These are phyloP conservation scores for Drosophila picticornis DNA, from an alignment of 2,888 invertebrate species.

Conservation along the genomic window DNA sequence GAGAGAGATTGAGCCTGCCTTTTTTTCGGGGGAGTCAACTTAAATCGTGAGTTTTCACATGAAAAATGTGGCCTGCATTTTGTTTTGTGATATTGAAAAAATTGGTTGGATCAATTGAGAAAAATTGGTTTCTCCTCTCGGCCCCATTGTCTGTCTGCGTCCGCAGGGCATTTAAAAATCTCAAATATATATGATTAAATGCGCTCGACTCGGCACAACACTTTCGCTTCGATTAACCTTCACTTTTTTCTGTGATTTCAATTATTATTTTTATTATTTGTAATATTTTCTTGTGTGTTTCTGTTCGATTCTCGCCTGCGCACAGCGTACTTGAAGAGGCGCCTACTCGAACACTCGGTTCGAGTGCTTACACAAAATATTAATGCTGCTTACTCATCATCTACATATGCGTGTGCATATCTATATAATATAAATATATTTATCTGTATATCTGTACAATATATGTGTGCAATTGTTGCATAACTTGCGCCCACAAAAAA, in stretches of 20 bases:
- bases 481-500: constrained; percentile 43
- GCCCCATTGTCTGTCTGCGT: constrained; percentile 8
- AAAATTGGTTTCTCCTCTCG: constrained; percentile 30
- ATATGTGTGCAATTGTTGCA: constrained; percentile 46
- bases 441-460: not conserved
- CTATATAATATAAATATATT: not conserved
- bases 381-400: constrained; percentile 52
- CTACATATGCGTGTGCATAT: constrained; percentile 5
- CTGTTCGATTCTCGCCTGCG: constrained; percentile 53
- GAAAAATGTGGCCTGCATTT: constrained; percentile 57
- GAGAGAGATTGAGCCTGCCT: not conserved
- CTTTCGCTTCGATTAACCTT: constrained; percentile 78
- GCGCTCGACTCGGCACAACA: constrained; percentile 35
- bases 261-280: constrained; percentile 19
- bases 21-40: constrained; percentile 7
- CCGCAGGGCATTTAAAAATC: constrained; percentile 45
- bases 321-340: constrained; percentile 47
- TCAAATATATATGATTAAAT: constrained; percentile 32
- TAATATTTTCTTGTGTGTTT: constrained; percentile 10
- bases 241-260: constrained; percentile 52
- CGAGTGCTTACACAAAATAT: constrained; percentile 46
- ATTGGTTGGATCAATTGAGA: constrained; percentile 67
- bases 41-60: constrained; percentile 62
- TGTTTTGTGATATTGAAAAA: constrained; percentile 56
- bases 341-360: constrained; percentile 51